Evolutionary conservation across 2,797 vertebrate genomes (phyloP).

Genomic region (Phylloscopus collybita): DNA sequence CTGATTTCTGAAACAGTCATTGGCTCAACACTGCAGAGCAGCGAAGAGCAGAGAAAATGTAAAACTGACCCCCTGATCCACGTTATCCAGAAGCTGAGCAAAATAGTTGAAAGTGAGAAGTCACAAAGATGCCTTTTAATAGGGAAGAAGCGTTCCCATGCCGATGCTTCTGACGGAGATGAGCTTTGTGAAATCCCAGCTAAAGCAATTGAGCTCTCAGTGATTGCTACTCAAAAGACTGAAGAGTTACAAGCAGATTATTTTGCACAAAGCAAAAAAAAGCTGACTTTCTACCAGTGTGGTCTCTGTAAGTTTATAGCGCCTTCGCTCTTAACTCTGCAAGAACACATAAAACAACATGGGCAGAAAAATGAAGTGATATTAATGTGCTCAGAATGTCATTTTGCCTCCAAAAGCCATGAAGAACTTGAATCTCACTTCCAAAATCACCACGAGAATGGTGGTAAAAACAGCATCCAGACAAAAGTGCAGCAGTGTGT

Average conservation of each 20-base stretch:
- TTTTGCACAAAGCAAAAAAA: constrained; percentile 71
- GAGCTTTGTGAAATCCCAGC: constrained; percentile 69
- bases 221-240: constrained; percentile 73
- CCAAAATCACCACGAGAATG: constrained; percentile 80
- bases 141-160: constrained; percentile 85
- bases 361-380: constrained; percentile 84
- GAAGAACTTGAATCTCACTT: constrained; percentile 91
- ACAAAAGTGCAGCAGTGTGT: constrained; percentile 45
- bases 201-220: constrained; percentile 69
- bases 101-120: constrained; percentile 91
- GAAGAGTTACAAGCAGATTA: constrained; percentile 59
- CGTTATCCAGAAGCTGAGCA: constrained; percentile 96
- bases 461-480: constrained; percentile 31
- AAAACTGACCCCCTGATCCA: constrained; percentile 92
- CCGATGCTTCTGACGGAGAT: constrained; percentile 59
- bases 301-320: constrained; percentile 91
- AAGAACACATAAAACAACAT: constrained; percentile 90
- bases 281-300: constrained; percentile 92
- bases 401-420: constrained; percentile 87
- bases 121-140: constrained; percentile 84
- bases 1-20: constrained; percentile 76
- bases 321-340: constrained; percentile 84
- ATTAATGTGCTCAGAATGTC: constrained; percentile 85
- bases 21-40: constrained; percentile 63
- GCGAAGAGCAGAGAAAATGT: constrained; percentile 79